Evolutionary conservation across 2,113 vertebrate genomes (phyloP), one percentile per base, ranked within the genome.

Genomic region (Alouatta palliata): DNA sequence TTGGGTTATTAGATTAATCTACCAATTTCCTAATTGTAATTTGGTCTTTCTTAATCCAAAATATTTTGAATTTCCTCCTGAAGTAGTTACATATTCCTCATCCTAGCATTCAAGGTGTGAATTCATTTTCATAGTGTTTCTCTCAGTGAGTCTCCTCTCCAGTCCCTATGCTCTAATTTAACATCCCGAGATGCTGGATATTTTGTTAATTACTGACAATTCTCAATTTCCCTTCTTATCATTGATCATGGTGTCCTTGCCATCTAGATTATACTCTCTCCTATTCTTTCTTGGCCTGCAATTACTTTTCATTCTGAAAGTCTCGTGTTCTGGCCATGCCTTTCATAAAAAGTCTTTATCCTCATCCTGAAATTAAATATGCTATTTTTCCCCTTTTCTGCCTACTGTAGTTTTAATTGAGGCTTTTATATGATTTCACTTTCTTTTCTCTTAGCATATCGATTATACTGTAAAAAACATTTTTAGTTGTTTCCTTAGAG

Each of bases 331-430:
- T n/a, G 13, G 61, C 43, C 4, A 10, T 4, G 37, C 56, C 40
- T 87, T 83, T 91, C n/a, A 82, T 87, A 66, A 14, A 71, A 27
- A 75, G 20, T 64, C n/a, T 95, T 90, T 90, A 68, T 68, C 56
- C 40, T 45, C n/a, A 93, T 64, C 23, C 35, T 45, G 17, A 64
- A 79, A 32, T 37, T 88, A 83, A 20, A 64, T 45, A 10, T 77
- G 23, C 32, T 88, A 35, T 23, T 68, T 97, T 49, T 70, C 89
- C 47, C 14, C 87, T 43, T 90, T 73, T 52, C 64, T 91, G 40
- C 43, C 27, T 82, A 47, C 20, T 68, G 8, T 54, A 12, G 5
- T 54, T 73, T 94, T 71, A 81, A 70, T 7, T 77, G 16, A 89
- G 23, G 1, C 32, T 89, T 85, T 73, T 58, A 47, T 35, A 8